Percentiles rank a stretch among this genome's conserved stretches.
Conservation (phyloP, 2,888 invertebrate species). For the Cantharis rustica region DNA sequence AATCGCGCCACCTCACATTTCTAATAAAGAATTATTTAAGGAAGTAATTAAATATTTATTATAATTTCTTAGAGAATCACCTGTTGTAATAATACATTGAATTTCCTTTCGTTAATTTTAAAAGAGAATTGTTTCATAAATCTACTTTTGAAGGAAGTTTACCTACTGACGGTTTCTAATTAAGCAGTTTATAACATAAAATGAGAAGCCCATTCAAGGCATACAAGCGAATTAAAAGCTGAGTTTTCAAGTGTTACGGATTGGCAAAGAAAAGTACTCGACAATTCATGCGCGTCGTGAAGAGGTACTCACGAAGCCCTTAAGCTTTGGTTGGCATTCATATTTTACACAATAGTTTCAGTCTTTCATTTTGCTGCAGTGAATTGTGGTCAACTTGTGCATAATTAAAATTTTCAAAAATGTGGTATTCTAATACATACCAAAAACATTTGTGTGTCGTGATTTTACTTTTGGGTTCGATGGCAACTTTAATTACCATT, state of each 20-base stretch:
- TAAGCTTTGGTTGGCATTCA: slow-evolving; percentile 36
- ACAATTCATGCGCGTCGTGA: slow-evolving; percentile 46
- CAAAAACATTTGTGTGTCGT: slow-evolving; percentile 44
- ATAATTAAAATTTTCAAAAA: slow-evolving; percentile 8
- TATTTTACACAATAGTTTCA: slow-evolving; percentile 35
- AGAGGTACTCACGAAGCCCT: slow-evolving; percentile 42
- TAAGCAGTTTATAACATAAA: background rate
- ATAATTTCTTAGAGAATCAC: background rate
- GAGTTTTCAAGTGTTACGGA: slow-evolving; percentile 42
- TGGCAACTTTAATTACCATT: slow-evolving; percentile 38
- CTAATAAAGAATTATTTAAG: background rate
- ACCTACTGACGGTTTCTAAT: background rate
- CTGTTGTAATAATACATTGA: background rate
- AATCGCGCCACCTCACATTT: background rate
- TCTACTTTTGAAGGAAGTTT: background rate
- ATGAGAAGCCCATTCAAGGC: background rate
- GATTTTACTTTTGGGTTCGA: slow-evolving; percentile 40
- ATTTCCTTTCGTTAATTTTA: too few relatives aligned
- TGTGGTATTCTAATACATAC: slow-evolving; percentile 34
- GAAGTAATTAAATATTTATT: background rate
- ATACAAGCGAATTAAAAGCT: slow-evolving; percentile 38
- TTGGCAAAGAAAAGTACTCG: slow-evolving; percentile 33
- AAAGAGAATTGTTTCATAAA: background rate
- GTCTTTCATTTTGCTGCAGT: slow-evolving; percentile 25
- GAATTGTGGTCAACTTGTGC: background rate